Evolutionary conservation across 1,140 invertebrate genomes (phyloP), one percentile per base, ranked within the genome.

Genomic region (Cherax quadricarinatus): DNA sequence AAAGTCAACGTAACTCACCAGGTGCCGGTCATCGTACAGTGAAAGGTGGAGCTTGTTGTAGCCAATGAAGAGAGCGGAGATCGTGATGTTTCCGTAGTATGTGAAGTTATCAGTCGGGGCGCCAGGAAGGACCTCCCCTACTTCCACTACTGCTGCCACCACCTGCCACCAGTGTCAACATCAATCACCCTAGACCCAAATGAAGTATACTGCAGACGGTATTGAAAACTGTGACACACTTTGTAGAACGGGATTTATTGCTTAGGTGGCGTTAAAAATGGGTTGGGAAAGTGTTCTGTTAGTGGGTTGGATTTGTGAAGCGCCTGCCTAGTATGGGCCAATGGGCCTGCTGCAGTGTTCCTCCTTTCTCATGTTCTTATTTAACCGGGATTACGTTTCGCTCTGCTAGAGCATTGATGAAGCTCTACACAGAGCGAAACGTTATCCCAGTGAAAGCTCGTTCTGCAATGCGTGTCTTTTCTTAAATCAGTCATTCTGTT

Each of bases 41-140:
- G 48, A n/a, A 18, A 91, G 21, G 24, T 30, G 18, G 18, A 91
- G n/a, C 21, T 91, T 87, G 78, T 82, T 91, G 78, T 91, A 91
- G 18, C 90, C 90, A 10, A 91, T 87, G 79, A 91, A 87, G n/a
- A 85, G 66, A 10, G 84, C 90, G 6, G 90, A 81, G 30, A 91
- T 48, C 21, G 86, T 87, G 78, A 91, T 10, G 7, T 78, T 21
- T 73, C 90, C 90, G 49, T 24, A 51, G 75, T 53, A 86, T 1
- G 85, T 91, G 75, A 70, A 85, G 90, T 87, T 91, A 30, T 86
- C 90, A 41, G n/a, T 51, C 21, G 51, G 81, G 81, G 41, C n/a
- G n/a, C 78, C 85, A 12, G 7, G 41, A 4, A 51, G 30, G 41
- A 91, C 89, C 14, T 48, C 30, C 24, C 89, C 79, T 3, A 82